Conservation (phyloP, 2,113 vertebrate species). For the Lophochroa leadbeateri region DNA sequence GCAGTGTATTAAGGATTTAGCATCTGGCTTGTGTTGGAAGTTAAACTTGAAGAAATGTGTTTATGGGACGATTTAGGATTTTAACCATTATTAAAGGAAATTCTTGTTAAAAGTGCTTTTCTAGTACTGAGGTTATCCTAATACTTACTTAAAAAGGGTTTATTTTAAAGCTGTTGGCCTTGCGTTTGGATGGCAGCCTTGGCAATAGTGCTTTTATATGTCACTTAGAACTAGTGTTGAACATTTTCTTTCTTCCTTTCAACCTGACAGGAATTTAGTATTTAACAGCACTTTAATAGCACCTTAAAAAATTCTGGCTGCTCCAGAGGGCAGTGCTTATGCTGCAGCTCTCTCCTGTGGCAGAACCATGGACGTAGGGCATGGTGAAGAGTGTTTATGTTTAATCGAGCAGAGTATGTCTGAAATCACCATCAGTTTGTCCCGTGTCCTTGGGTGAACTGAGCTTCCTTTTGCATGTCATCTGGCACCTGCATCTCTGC, state of each 20-base stretch:
- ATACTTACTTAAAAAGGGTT: not conserved
- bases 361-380: not conserved
- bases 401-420: not conserved
- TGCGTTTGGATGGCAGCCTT: not conserved
- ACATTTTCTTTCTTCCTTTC: not conserved
- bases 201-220: not conserved
- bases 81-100: slow-evolving; percentile 8
- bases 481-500: not conserved
- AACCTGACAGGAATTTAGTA: not conserved
- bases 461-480: not conserved
- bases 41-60: slow-evolving; percentile 13
- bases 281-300: not conserved
- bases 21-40: not conserved
- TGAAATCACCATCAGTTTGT: not conserved
- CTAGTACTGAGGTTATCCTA: not conserved
- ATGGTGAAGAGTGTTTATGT: not conserved
- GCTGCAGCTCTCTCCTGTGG: not conserved
- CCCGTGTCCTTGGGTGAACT: not conserved
- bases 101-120: not conserved
- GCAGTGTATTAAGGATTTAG: not conserved
- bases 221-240: not conserved
- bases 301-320: not conserved
- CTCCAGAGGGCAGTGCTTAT: not conserved
- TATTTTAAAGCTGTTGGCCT: not conserved
- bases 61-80: not conserved